Evolutionary conservation across 2,113 vertebrate species (phyloP).

Genomic region (Pandion haliaetus): DNA sequence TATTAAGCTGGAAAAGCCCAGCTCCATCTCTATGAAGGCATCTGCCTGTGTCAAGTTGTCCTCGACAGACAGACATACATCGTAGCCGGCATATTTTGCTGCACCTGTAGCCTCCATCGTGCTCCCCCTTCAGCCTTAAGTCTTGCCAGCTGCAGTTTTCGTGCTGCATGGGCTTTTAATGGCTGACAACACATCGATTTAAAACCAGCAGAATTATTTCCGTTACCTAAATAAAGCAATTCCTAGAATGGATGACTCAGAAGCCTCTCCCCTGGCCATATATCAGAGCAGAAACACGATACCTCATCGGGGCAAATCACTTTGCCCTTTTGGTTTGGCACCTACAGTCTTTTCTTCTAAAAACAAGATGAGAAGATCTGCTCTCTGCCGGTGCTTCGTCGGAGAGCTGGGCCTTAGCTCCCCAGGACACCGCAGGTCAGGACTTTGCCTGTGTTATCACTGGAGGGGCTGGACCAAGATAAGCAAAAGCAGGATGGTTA

Average conservation of each 20-base stretch:
- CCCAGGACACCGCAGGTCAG: background rate
- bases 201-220: background rate
- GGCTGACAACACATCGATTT: background rate
- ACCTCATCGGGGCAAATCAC: background rate
- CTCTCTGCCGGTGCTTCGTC: fast-evolving
- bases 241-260: background rate
- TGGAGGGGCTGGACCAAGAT: background rate
- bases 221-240: background rate
- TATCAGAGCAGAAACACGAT: background rate
- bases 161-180: fast-evolving
- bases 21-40: background rate
- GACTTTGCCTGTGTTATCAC: background rate
- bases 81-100: fast-evolving
- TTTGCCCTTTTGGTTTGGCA: constrained; percentile 11
- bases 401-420: background rate
- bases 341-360: background rate
- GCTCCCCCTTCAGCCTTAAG: background rate
- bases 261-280: background rate
- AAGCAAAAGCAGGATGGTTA: constrained; percentile 5
- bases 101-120: background rate
- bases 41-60: fast-evolving
- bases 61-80: fast-evolving
- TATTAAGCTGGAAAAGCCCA: background rate
- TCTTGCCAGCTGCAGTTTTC: fast-evolving
- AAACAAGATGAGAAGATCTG: background rate